Evolutionary conservation across 2,888 invertebrate species (phyloP), one percentile per base, ranked within the genome.

Genomic region (Microplitis manilae): DNA sequence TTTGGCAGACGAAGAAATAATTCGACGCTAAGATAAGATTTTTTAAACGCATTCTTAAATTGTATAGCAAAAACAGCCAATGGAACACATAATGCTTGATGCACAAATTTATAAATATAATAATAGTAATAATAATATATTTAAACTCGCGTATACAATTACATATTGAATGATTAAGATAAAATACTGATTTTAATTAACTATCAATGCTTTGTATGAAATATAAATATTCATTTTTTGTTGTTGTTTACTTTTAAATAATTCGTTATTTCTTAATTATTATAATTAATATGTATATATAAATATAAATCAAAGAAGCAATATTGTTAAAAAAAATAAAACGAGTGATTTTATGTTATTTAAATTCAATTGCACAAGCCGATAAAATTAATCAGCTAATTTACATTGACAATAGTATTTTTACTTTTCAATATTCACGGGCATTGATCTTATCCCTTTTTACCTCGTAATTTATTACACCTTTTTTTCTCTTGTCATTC

Each of bases 31-130:
- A 70, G 15, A 62, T n/a, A 6, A 61, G 39, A 13, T 72, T n/a
- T 65, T 50, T 39, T 40, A 68, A 50, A 50, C 50, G 20, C 70
- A 76, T 70, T 73, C 79, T 78, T 77, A 75, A 76, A 77, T 83
- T 81, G 82, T 83, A 82, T 83, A 75, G 78, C 76, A 81, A 85
- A 30, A 50, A 84, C 85, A 85, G 83, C 83, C 85, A 84, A 84
- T 85, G 83, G 85, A 86, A 86, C 86, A 85, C 84, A 84, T 83
- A 82, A 85, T 84, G 84, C 83, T 85, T 83, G 41, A 73, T 73
- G 80, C 82, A 81, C 79, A 82, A 80, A 80, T 65, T 70, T 80
- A 77, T 50, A 83, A 77, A 80, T 79, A 75, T 75, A 81, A 78
- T 79, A 77, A 72, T 81, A 82, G 79, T 78, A 75, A 68, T 68